Conservation (phyloP, 53 echinoderm and acorn worm species). For the Luidia sarsii region DNA sequence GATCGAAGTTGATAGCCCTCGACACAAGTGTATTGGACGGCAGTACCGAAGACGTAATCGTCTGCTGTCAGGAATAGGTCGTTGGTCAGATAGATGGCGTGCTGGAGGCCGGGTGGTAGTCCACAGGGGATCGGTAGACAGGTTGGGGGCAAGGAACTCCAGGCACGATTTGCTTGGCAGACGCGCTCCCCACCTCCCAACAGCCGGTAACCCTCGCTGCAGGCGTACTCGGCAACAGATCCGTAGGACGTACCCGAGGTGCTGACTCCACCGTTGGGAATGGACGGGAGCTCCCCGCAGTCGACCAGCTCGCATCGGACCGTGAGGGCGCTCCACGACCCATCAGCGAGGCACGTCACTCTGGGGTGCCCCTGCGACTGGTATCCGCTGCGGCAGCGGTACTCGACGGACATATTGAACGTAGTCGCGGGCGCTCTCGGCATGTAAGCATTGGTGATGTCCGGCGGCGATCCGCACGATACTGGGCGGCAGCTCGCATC, state of each 20-base stretch:
- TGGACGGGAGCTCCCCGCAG: constrained; percentile 19
- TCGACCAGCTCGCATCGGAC: constrained; percentile 39
- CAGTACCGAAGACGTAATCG: constrained; percentile 19
- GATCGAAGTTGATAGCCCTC: constrained; percentile 63
- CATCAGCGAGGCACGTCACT: constrained; percentile 48
- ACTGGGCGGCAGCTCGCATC: constrained; percentile 54
- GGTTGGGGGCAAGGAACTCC: constrained; percentile 44
- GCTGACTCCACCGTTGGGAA: constrained; percentile 36
- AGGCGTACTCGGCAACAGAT: constrained; percentile 33
- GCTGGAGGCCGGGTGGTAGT: constrained; percentile 46
- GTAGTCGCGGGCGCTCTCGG: not conserved
- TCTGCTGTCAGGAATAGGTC: constrained; percentile 3
- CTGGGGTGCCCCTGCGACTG: constrained; percentile 23
- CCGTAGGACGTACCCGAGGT: constrained; percentile 15
- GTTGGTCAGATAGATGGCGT: not conserved
- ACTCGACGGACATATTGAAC: constrained; percentile 33
- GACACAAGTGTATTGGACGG: constrained; percentile 47
- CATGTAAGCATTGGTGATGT: constrained; percentile 55
- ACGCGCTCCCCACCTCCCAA: constrained; percentile 8
- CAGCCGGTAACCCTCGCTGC: constrained; percentile 52
- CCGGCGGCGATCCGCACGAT: constrained; percentile 47
- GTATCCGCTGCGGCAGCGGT: constrained; percentile 61
- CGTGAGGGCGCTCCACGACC: constrained; percentile 49
- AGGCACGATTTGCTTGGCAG: constrained; percentile 52
- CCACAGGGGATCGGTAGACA: constrained; percentile 62